Evolutionary conservation across 2,888 invertebrate species (phyloP).

Genomic region (Gortyna flavago): DNA sequence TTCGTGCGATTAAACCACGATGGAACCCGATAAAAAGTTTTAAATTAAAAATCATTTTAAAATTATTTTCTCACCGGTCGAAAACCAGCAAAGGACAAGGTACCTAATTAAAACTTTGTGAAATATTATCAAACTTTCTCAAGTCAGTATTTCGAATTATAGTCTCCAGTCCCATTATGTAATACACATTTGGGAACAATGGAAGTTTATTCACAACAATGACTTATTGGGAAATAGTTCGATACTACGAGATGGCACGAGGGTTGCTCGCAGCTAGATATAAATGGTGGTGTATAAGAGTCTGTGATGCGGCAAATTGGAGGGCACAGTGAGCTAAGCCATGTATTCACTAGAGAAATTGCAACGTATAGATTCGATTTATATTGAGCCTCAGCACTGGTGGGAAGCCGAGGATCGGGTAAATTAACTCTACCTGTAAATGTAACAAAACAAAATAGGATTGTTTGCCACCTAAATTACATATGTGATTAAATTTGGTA

Average conservation of each 20-base stretch:
- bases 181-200: slow-evolving; percentile 42
- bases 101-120: slow-evolving; percentile 72
- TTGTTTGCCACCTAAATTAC: background rate
- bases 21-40: slow-evolving; percentile 66
- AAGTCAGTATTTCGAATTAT: slow-evolving; percentile 56
- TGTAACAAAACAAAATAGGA: background rate
- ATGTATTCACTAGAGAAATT: slow-evolving; percentile 59
- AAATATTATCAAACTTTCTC: slow-evolving; percentile 67
- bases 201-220: slow-evolving; percentile 39
- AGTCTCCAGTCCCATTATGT: slow-evolving; percentile 31
- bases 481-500: too few relatives aligned
- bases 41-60: slow-evolving; percentile 66
- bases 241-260: slow-evolving; percentile 27
- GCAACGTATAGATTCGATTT: slow-evolving; percentile 51
- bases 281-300: slow-evolving; percentile 61
- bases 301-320: slow-evolving; percentile 75
- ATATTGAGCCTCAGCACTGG: slow-evolving; percentile 9
- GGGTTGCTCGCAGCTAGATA: slow-evolving; percentile 35
- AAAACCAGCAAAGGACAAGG: slow-evolving; percentile 66
- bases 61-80: slow-evolving; percentile 61
- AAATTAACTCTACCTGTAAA: background rate
- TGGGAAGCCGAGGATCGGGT: background rate
- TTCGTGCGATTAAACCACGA: slow-evolving; percentile 52
- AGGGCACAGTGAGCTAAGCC: slow-evolving; percentile 65
- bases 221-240: slow-evolving; percentile 29